Evolutionary conservation across 2,797 vertebrate genomes (phyloP).

Genomic region (Pangasius krempfi): DNA sequence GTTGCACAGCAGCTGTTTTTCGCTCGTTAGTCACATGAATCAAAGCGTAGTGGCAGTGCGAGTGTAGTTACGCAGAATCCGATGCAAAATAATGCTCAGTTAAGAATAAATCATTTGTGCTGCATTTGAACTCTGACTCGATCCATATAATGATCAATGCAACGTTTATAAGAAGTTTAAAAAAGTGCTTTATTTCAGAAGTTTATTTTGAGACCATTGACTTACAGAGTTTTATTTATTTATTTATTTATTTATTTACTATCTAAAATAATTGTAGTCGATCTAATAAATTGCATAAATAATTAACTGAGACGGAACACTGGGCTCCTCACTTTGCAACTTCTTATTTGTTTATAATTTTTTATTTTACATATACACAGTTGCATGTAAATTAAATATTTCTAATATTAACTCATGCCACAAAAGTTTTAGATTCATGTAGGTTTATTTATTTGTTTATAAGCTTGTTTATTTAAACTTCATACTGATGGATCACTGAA

Average conservation of each 20-base stretch:
- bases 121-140: neutral
- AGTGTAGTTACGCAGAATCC: neutral
- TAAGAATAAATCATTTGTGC: constrained; percentile 8
- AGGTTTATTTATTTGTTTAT: neutral
- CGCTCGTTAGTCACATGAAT: constrained; percentile 40
- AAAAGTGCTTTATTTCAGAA: neutral
- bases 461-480: neutral
- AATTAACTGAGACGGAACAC: too few species aligned
- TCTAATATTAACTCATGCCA: neutral
- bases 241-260: neutral
- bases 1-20: constrained; percentile 41
- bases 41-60: neutral
- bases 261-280: neutral
- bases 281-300: neutral
- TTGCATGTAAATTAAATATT: neutral
- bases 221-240: neutral
- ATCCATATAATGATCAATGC: neutral
- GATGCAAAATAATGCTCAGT: neutral
- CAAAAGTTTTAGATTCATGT: neutral
- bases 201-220: neutral
- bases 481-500: neutral
- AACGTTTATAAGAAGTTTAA: neutral
- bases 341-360: too few species aligned
- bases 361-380: neutral
- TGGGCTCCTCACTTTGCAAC: neutral